A percentile compares a stretch with the other conserved stretches of the same genome.
phyloP scores from a whole-genome alignment of 2,113 vertebrate species.

The Dipodomys stephensi region DNA sequence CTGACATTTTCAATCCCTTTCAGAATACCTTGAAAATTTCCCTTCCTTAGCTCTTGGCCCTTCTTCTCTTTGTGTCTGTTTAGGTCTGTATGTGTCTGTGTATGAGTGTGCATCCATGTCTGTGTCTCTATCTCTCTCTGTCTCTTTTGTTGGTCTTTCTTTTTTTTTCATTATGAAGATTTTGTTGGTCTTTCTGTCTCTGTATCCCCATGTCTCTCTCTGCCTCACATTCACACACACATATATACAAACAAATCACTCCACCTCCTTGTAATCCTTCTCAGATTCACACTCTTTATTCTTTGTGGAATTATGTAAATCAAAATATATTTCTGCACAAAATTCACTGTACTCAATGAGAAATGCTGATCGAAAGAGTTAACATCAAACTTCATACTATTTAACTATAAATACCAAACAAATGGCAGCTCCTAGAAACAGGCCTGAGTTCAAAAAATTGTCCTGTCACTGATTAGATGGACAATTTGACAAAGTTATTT shows the following conservation, averaged over 20 bases:
- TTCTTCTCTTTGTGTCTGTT: no score
- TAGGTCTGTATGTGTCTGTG: no score
- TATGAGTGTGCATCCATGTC: no score
- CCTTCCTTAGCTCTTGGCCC: no score
- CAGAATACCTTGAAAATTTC: no score
- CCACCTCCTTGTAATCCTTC: neutral
- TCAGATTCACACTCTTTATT: neutral
- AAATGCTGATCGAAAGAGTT: neutral
- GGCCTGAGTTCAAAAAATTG: neutral
- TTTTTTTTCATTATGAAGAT: no score
- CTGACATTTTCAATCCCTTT: neutral
- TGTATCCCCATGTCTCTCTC: neutral
- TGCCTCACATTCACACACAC: neutral
- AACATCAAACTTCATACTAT: neutral
- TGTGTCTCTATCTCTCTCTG: no score
- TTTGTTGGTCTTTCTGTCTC: neutral
- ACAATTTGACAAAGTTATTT: neutral
- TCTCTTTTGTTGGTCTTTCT: no score
- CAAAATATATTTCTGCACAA: constrained; percentile 8
- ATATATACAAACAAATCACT: neutral
- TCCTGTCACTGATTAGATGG: neutral
- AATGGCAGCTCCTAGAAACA: neutral
- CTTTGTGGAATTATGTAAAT: neutral
- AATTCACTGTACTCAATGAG: neutral
- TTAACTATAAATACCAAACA: neutral